Conservation (phyloP, 2,113 vertebrate species). For the Ammodramus savannarum region DNA sequence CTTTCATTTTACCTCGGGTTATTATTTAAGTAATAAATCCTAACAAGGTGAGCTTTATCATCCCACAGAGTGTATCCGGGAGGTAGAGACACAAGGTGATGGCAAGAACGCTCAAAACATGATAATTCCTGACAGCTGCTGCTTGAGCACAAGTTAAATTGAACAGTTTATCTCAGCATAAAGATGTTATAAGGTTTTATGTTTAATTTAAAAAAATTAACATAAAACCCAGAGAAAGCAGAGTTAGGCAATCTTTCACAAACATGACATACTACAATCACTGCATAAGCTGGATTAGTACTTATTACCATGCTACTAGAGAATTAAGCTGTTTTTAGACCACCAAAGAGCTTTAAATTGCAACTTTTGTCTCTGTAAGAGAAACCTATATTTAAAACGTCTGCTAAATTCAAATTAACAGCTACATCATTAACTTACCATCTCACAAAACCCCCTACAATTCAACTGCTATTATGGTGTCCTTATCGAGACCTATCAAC, state of each 20-base stretch:
- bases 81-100: conserved; percentile 75
- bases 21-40: conserved; percentile 77
- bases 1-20: conserved; percentile 67
- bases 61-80: conserved; percentile 59
- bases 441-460: conserved; percentile 42
- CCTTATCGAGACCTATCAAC: conserved; percentile 59
- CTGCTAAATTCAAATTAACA: conserved; percentile 79
- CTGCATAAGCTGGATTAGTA: conserved; percentile 81
- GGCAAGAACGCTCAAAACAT: conserved; percentile 68
- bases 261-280: conserved; percentile 82
- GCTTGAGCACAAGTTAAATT: conserved; percentile 78
- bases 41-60: conserved; percentile 75
- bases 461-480: conserved; percentile 59
- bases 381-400: conserved; percentile 81
- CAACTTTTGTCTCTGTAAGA: conserved; percentile 82
- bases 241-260: conserved; percentile 79
- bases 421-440: conserved; percentile 74
- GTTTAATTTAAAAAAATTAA: conserved; percentile 83
- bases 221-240: conserved; percentile 80
- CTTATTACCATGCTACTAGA: conserved; percentile 79
- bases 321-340: conserved; percentile 84
- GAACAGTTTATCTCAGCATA: conserved; percentile 80
- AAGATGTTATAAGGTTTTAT: conserved; percentile 81
- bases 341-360: conserved; percentile 82
- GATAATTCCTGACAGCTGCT: conserved; percentile 82